These are phyloP conservation scores for Schmidtea mediterranea DNA, from an alignment of 1,140 invertebrate genomes.

Conservation along the genomic window DNA sequence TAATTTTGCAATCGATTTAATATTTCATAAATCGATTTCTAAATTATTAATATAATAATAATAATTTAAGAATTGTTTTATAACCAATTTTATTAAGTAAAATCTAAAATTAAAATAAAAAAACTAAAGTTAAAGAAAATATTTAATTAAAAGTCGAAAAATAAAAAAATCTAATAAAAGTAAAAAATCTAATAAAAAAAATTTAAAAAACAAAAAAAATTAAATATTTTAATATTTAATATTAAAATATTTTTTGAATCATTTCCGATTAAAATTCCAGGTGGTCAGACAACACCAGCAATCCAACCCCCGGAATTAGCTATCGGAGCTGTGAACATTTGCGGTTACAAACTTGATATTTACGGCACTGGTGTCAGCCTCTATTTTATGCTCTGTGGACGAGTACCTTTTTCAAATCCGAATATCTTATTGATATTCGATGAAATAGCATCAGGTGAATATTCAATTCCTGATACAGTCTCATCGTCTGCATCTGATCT, in stretches of 20 bases:
- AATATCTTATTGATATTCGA: slow-evolving; percentile 4
- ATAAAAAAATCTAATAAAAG: too few species aligned
- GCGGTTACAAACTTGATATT: slow-evolving; percentile 3
- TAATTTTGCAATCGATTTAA: too few species aligned
- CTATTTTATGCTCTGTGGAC: slow-evolving; percentile 4
- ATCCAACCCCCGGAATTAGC: slow-evolving; percentile 5
- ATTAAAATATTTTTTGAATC: not conserved
- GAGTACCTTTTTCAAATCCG: not conserved
- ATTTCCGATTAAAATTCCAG: not conserved
- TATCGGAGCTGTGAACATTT: not conserved
- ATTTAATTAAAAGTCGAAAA: too few species aligned
- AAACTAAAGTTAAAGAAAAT: too few species aligned
- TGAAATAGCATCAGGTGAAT: not conserved
- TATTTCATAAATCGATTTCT: too few species aligned
- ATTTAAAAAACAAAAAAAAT: too few species aligned
- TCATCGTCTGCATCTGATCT: not conserved
- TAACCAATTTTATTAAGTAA: too few species aligned
- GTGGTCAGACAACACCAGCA: slow-evolving; percentile 3
- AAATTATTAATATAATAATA: too few species aligned
- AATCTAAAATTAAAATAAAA: too few species aligned
- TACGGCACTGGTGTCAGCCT: slow-evolving; percentile 2
- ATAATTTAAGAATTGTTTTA: too few species aligned
- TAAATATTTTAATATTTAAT: too few species aligned
- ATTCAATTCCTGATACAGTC: not conserved
- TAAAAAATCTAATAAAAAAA: too few species aligned